Evolutionary conservation across 2,113 vertebrate genomes (phyloP), one percentile per base, ranked within the genome.

Genomic region (Alaudala cheleensis): DNA sequence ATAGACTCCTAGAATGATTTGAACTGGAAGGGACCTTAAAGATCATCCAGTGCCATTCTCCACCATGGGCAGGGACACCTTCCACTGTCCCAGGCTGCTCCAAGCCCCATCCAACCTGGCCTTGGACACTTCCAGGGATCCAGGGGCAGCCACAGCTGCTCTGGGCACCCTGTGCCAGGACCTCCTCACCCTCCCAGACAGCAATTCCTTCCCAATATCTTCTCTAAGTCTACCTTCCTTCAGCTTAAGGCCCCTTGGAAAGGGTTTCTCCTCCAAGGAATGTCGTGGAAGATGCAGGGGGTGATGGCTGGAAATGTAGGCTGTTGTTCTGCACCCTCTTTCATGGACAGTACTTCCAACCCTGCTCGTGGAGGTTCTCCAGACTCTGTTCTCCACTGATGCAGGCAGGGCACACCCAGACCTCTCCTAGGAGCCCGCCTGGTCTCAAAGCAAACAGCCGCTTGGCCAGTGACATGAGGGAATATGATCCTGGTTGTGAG

Each of bases 11-110:
- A 26, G 47, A 54, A 40, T 9, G 11, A 22, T 42, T 14, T 23
- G 8, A 29, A n/a, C 10, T 47, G 29, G 20, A 34, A 67, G 45
- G 20, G 16, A 25, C 16, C 2, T 25, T 14, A n/a, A 4, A 47
- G 42, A 3, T 1, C 49, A 54, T 14, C n/a, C 1, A 1, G 1
- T 47, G 1, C 40, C 47, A 5, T 0, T 4, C 11, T 10, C 23
- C 34, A 21, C 25, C 40, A 11, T 14, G 19, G 16, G 15, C 64
- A 70, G 28, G 39, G 23, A 61, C 84, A 28, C n/a, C n/a, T 78
- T 0, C 28, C 73, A n/a, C 28, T 18, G 0, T 12, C 15, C 39
- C 47, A 54, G 12, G 23, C 0, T 11, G 39, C n/a, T 87, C 28
- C 56, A 40, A 47, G 18, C 11, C 28, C 19, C 3, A 1, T 23